A percentile compares a stretch with the other conserved stretches of the same genome.
Conservation (phyloP, 2,113 vertebrate genomes). For the Chamaetylas fuelleborni region DNA sequence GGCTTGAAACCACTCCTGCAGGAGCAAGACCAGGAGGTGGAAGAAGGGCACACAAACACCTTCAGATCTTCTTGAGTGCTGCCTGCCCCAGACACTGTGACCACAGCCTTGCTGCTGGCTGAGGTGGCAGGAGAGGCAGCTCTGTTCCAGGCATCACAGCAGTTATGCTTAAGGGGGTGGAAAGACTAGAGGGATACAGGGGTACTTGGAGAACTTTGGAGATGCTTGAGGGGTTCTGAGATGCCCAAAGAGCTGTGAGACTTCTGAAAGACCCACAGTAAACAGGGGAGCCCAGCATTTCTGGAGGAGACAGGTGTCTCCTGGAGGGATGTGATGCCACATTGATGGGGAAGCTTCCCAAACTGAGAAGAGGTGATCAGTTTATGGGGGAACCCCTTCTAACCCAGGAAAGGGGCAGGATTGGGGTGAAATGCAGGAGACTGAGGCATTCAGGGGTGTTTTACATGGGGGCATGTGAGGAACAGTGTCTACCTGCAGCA, state of each 20-base stretch:
- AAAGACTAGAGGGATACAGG: background rate
- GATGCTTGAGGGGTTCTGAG: background rate
- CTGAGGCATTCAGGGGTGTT: background rate
- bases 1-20: background rate
- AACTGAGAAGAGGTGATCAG: background rate
- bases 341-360: background rate
- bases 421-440: background rate
- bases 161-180: rapidly evolving
- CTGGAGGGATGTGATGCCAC: background rate
- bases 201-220: background rate
- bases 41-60: background rate
- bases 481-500: background rate
- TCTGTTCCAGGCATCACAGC: background rate
- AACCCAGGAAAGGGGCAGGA: background rate
- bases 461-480: background rate
- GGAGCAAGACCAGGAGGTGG: background rate
- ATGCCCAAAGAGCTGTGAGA: background rate
- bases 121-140: background rate
- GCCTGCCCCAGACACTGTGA: rapidly evolving
- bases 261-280: background rate
- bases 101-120: rapidly evolving
- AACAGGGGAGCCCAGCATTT: background rate
- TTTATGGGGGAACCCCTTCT: background rate
- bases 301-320: background rate
- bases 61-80: background rate